Base-by-base conservation (phyloP, 2,888 invertebrate species). In the Clivina fossor region DNA sequence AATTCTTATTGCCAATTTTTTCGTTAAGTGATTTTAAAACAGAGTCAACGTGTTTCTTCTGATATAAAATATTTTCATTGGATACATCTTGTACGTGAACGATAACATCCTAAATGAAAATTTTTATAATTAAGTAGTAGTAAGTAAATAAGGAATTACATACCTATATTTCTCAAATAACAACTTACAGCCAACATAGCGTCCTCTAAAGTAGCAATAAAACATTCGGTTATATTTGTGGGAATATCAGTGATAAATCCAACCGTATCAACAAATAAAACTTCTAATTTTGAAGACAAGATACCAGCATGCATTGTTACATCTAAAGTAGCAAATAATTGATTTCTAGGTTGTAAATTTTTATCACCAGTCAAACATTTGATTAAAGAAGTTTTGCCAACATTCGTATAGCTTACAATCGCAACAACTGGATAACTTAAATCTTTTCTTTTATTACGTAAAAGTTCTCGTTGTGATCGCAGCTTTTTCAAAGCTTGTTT, bases 191-290 rank as follows among this genome's bases (percentile, higher is more conserved):
- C 88, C 61, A 81, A 70, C 64, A 86, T 75, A 0, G 88, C 87
- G 75, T 93, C 92, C 68, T 90, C 86, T 49, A 93, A 74, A 0
- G 92, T 93, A 1, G 88, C 86, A 41, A 81, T 74, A 69, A 93
- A 93, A 43, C 91, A 88, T 63, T 88, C 86, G 26, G 92, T 81
- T 33, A 93, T 76, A 56, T 80, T 78, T 1, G 85, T 84, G 0
- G 93, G 93, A 56, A 93, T 82, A 69, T 92, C 85, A 3, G 89
- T 85, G 69, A 93, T 88, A 69, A 93, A 93, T 0, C 93, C 92
- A 30, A 93, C 88, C 0, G 93, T 93, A 70, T 93, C 93, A 60
- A 91, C 81, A 63, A 82, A 90, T 1, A 90, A 73, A 8, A 86
- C 80, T 64, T 82, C 78, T 64, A 88, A 69, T 58, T 76, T 79